Evolutionary conservation across 2,888 invertebrate species (phyloP).

Genomic region (Lasioglossum villosulum): DNA sequence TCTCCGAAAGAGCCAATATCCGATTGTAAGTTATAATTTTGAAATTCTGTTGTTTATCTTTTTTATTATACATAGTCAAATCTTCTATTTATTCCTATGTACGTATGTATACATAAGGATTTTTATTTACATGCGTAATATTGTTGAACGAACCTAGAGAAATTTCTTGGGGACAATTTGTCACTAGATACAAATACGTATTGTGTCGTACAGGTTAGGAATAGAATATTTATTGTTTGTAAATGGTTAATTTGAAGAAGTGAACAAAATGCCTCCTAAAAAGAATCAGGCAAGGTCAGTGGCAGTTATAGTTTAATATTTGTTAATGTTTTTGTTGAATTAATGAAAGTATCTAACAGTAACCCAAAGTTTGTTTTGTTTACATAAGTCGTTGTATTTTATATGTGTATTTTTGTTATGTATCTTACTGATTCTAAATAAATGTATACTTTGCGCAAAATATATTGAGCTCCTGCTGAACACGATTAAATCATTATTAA

Average conservation of each 20-base stretch:
- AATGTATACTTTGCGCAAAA: background rate
- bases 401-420: background rate
- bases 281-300: constrained; percentile 36
- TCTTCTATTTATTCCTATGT: constrained; percentile 6
- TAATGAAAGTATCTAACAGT: background rate
- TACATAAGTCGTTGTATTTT: background rate
- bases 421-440: background rate
- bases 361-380: background rate
- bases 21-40: background rate
- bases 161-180: background rate
- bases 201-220: constrained; percentile 3
- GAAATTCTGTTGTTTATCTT: background rate
- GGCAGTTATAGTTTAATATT: background rate
- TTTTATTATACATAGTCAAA: background rate
- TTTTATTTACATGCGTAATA: background rate
- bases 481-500: background rate
- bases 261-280: constrained; percentile 31
- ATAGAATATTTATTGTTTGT: background rate
- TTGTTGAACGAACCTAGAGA: background rate
- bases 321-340: background rate
- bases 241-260: background rate
- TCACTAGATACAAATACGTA: background rate
- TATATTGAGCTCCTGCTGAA: no score
- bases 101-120: background rate
- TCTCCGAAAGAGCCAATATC: constrained; percentile 38